phyloP scores from a whole-genome alignment of 2,888 invertebrate genomes.

The Periphyllus acericola region DNA sequence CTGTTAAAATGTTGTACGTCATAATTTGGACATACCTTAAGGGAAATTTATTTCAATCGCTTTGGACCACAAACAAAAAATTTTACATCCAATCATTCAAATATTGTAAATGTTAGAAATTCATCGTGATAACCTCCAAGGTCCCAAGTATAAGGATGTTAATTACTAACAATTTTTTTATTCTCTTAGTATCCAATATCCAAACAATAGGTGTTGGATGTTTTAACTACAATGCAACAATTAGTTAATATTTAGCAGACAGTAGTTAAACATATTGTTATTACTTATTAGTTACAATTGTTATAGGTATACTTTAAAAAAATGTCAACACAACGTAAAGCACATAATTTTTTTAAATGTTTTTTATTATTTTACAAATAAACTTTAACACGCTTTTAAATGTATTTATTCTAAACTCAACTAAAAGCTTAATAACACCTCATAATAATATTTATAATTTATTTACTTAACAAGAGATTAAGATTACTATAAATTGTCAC shows the following conservation, averaged over 20 bases:
- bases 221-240: not conserved
- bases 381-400: constrained; percentile 40
- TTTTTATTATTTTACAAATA: constrained; percentile 23
- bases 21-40: too few species aligned
- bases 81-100: too few species aligned
- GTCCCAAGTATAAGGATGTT: not conserved
- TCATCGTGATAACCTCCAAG: too few species aligned
- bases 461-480: constrained; percentile 30
- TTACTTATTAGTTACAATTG: not conserved
- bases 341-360: not conserved
- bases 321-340: constrained; percentile 1
- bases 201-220: not conserved
- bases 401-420: constrained; percentile 36
- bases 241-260: not conserved
- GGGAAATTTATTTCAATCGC: too few species aligned
- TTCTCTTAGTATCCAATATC: not conserved
- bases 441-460: constrained; percentile 35
- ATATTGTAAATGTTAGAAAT: too few species aligned
- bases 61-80: too few species aligned
- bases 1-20: too few species aligned
- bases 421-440: constrained; percentile 46
- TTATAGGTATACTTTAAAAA: not conserved
- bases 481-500: not conserved
- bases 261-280: not conserved
- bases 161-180: too few species aligned